Evolutionary conservation across 2,797 vertebrate species (phyloP).

Genomic region (Merluccius polli): DNA sequence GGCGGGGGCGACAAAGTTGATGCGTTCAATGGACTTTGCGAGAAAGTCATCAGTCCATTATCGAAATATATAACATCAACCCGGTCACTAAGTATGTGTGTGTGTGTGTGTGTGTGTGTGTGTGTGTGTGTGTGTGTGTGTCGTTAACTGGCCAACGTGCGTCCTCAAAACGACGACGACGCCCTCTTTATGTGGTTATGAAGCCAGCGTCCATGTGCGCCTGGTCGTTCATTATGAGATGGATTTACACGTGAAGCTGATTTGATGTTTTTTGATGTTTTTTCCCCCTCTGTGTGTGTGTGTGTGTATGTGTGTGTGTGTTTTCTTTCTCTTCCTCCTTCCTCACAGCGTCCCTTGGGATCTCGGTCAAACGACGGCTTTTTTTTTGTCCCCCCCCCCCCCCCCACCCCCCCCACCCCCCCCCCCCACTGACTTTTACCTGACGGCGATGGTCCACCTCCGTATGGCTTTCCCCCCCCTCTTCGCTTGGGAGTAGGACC

Average conservation of each 20-base stretch:
- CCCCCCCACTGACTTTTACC: conserved; percentile 71
- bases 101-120: no score
- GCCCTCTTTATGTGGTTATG: no score
- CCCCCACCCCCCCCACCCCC: no score
- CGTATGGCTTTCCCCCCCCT: conserved; percentile 74
- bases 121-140: not conserved
- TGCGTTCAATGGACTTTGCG: not conserved
- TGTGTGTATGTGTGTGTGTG: no score
- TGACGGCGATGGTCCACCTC: conserved; percentile 64
- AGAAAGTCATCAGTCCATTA: not conserved
- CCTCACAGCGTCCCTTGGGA: conserved; percentile 71
- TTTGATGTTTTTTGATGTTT: no score
- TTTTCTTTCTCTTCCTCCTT: not conserved
- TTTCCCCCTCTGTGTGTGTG: no score
- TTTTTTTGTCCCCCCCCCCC: no score
- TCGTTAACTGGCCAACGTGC: not conserved
- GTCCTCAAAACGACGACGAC: no score
- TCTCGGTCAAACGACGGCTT: conserved; percentile 69
- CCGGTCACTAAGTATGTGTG: no score
- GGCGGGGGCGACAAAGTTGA: not conserved
- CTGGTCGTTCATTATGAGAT: no score
- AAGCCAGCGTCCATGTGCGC: no score
- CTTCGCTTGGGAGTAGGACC: conserved; percentile 66
- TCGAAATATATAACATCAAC: not conserved
- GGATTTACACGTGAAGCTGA: no score